Evolutionary conservation across 1,140 invertebrate genomes (phyloP).

Genomic region (Tyrophagus putrescentiae): DNA sequence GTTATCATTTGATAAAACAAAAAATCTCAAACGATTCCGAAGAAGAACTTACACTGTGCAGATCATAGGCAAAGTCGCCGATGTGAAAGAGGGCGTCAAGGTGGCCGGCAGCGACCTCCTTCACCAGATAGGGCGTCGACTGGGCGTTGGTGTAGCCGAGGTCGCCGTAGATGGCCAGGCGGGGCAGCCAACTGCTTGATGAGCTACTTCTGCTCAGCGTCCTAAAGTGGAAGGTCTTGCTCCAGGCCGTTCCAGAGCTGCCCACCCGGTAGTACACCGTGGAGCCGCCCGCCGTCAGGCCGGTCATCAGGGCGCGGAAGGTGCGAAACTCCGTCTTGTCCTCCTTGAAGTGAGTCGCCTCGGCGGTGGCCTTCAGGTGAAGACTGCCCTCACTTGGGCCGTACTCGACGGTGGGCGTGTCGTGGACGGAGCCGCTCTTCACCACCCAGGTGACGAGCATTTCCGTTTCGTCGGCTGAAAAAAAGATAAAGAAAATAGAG

Average conservation of each 20-base stretch:
- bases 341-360: slow-evolving; percentile 45
- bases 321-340: slow-evolving; percentile 51
- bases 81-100: slow-evolving; percentile 42
- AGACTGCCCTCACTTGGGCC: slow-evolving; percentile 43
- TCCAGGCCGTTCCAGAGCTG: slow-evolving; percentile 33
- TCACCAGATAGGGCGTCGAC: slow-evolving; percentile 40
- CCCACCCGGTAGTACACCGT: slow-evolving; percentile 43
- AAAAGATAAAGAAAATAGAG: slow-evolving; percentile 22
- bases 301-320: slow-evolving; percentile 48
- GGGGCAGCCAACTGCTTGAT: slow-evolving; percentile 35
- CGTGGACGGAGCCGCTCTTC: slow-evolving; percentile 42
- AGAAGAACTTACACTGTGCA: slow-evolving; percentile 49
- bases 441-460: slow-evolving; percentile 86
- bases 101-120: slow-evolving; percentile 34
- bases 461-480: slow-evolving; percentile 46
- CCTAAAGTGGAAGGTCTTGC: slow-evolving; percentile 35
- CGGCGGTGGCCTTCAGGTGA: slow-evolving; percentile 46
- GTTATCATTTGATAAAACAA: not conserved
- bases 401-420: slow-evolving; percentile 56
- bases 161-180: slow-evolving; percentile 69
- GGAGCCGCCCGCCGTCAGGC: slow-evolving; percentile 43
- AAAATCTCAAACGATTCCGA: not conserved
- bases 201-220: slow-evolving; percentile 30
- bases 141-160: slow-evolving; percentile 72
- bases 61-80: slow-evolving; percentile 60